These are phyloP conservation scores for Metridium senile DNA, from an alignment of 92 coral and sea anemone species.

Conservation along the genomic window DNA sequence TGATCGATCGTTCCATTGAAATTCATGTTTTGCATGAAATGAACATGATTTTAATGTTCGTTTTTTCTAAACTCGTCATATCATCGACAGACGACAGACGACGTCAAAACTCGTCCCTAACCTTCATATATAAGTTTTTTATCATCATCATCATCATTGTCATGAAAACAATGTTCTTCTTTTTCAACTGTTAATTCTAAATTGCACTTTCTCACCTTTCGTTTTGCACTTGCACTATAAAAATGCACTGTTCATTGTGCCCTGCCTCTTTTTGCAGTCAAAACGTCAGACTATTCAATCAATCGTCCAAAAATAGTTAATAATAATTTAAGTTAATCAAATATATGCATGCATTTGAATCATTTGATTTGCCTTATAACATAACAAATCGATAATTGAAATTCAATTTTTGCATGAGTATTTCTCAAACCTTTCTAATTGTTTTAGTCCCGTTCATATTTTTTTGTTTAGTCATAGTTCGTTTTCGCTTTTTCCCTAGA, in stretches of 20 bases:
- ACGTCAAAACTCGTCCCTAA: not conserved
- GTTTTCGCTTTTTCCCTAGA: not conserved
- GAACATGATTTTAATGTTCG: not conserved
- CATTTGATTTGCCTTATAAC: too few relatives aligned
- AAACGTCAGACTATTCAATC: not conserved
- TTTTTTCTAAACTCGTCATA: not conserved
- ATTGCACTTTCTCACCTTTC: not conserved
- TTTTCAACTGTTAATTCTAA: not conserved
- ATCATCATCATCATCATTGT: not conserved
- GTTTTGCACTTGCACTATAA: not conserved
- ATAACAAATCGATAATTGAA: too few relatives aligned
- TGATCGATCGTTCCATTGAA: conserved; percentile 4
- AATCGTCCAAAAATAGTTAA: not conserved
- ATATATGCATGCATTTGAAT: not conserved
- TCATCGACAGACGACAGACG: conserved; percentile 6
- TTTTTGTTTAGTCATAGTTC: not conserved
- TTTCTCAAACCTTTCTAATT: too few relatives aligned
- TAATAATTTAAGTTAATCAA: too few relatives aligned
- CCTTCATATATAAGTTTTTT: not conserved
- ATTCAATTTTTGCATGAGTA: too few relatives aligned
- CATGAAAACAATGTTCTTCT: not conserved
- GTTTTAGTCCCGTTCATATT: too few relatives aligned
- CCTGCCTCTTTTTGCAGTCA: not conserved
- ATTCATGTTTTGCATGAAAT: conserved; percentile 9
- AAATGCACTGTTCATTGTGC: not conserved